phyloP scores from a whole-genome alignment of 2,888 invertebrate species.

The Abscondita cerata region DNA sequence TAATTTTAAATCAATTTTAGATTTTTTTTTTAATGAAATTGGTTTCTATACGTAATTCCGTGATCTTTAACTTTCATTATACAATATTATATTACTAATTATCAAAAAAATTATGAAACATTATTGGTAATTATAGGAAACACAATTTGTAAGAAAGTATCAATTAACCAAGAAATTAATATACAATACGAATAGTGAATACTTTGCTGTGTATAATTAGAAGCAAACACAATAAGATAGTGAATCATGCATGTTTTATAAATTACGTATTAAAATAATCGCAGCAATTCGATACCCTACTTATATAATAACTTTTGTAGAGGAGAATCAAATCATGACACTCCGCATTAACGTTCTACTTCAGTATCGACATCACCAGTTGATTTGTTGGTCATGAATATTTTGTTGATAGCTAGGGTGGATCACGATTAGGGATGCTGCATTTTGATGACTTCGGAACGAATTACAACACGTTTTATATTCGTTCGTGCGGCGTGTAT shows the following conservation, averaged over 20 bases:
- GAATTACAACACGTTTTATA: constrained; percentile 44
- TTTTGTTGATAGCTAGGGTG: constrained; percentile 45
- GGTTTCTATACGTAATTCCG: too few relatives aligned
- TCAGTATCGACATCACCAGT: constrained; percentile 22
- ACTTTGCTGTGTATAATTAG: too few relatives aligned
- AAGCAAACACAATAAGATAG: too few relatives aligned
- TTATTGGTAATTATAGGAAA: too few relatives aligned
- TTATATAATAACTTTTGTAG: constrained; percentile 11
- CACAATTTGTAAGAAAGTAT: too few relatives aligned
- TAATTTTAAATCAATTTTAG: too few relatives aligned
- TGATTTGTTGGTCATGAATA: constrained; percentile 29
- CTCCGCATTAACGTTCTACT: constrained; percentile 32
- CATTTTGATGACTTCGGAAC: constrained; percentile 47
- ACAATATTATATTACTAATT: too few relatives aligned
- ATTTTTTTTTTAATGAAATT: too few relatives aligned
- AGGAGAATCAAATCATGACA: constrained; percentile 44
- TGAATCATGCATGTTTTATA: not conserved
- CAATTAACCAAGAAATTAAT: too few relatives aligned
- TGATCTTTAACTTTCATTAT: too few relatives aligned
- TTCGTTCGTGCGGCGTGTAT: constrained; percentile 7
- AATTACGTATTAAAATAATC: not conserved
- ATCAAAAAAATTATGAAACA: too few relatives aligned
- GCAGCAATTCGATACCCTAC: constrained; percentile 12
- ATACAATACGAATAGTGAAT: too few relatives aligned
- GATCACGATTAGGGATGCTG: constrained; percentile 49